These are phyloP conservation scores for Conopomorpha cramerella DNA, from an alignment of 1,140 invertebrate genomes.

Conservation along the genomic window DNA sequence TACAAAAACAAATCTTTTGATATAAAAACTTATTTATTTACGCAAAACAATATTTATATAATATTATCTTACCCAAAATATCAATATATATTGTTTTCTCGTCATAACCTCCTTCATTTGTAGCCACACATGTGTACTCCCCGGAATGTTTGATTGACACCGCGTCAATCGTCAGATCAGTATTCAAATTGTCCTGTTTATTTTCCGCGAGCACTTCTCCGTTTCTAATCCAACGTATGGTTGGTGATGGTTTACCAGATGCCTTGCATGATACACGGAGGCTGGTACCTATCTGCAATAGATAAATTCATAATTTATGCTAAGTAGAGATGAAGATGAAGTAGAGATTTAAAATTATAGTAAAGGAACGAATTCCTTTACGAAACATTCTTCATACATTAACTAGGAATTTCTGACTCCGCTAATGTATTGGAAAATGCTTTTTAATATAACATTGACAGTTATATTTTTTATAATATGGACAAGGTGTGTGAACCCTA, in stretches of 20 bases:
- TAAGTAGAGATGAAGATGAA: no score
- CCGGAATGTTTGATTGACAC: constrained; percentile 18
- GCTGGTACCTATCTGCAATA: constrained; percentile 18
- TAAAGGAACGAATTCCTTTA: no score
- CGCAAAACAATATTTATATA: not conserved
- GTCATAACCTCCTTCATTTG: constrained; percentile 36
- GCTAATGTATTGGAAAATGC: no score
- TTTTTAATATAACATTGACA: no score
- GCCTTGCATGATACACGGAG: constrained; percentile 31
- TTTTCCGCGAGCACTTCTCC: constrained; percentile 25
- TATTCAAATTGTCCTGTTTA: constrained; percentile 14
- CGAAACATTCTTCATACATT: no score
- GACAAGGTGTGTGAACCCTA: no score
- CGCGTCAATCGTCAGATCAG: constrained; percentile 23
- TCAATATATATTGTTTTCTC: constrained; percentile 29
- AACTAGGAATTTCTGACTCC: no score
- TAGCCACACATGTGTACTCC: constrained; percentile 30
- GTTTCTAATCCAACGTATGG: constrained; percentile 39
- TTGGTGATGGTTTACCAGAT: constrained; percentile 23
- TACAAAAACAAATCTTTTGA: constrained; percentile 5
- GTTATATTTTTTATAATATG: no score
- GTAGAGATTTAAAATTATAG: no score
- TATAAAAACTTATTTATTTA: not conserved
- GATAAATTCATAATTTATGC: no score
- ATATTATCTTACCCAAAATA: constrained; percentile 27